A percentile compares a stretch with the other conserved stretches of the same genome.
Evolutionary conservation across 2,797 vertebrate genomes (phyloP).

Genomic region (Gadopsis bispinosus): DNA sequence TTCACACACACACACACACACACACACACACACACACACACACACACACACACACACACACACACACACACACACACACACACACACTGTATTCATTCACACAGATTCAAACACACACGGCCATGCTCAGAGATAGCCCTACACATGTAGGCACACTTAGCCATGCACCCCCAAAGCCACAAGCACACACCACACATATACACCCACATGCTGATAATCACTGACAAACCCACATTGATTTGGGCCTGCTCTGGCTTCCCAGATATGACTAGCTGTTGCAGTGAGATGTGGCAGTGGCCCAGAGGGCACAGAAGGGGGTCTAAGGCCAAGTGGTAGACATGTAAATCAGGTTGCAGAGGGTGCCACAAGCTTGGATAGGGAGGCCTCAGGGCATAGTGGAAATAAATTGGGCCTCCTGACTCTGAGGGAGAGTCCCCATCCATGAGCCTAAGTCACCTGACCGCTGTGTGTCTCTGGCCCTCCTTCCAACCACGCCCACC

Average conservation of each 20-base stretch:
- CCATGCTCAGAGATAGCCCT: slow-evolving; percentile 64
- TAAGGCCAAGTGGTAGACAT: slow-evolving; percentile 64
- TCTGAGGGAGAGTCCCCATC: slow-evolving; percentile 23
- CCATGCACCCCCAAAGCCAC: slow-evolving; percentile 38
- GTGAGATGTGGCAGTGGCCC: slow-evolving; percentile 40
- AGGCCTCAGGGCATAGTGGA: not conserved
- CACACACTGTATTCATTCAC: slow-evolving; percentile 32
- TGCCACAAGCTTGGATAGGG: slow-evolving; percentile 47
- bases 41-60: no score
- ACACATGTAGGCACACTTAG: slow-evolving; percentile 66
- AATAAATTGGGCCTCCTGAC: slow-evolving; percentile 29
- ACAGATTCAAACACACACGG: slow-evolving; percentile 44
- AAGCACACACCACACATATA: slow-evolving; percentile 36
- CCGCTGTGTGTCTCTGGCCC: slow-evolving; percentile 10
- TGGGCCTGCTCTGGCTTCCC: slow-evolving; percentile 42
- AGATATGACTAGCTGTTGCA: slow-evolving; percentile 53
- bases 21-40: no score
- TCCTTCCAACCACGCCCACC: slow-evolving; percentile 2
- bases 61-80: no score
- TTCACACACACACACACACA: no score
- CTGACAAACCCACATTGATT: slow-evolving; percentile 53
- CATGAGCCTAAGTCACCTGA: slow-evolving; percentile 45
- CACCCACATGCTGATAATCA: slow-evolving; percentile 60
- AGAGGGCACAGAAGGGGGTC: slow-evolving; percentile 37
- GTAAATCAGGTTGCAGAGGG: slow-evolving; percentile 53